Conservation (phyloP, 2,797 vertebrate species). For the Hemitrygon akajei region DNA sequence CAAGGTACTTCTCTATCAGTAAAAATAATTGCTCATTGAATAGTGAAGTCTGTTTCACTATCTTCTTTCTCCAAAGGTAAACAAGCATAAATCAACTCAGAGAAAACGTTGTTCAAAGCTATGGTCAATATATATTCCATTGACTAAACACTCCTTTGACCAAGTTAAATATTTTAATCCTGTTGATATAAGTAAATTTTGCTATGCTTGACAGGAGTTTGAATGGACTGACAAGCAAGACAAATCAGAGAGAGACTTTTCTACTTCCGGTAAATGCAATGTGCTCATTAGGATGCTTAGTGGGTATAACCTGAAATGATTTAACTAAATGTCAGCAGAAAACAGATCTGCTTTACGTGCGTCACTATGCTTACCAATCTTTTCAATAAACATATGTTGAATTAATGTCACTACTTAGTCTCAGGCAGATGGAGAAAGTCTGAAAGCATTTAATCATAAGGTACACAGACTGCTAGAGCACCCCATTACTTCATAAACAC, state of each 20-base stretch:
- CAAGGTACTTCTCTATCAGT: not conserved
- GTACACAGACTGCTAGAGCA: not conserved
- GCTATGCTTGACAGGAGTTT: not conserved
- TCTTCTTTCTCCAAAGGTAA: not conserved
- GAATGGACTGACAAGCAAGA: not conserved
- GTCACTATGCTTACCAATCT: not conserved
- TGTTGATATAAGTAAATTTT: not conserved
- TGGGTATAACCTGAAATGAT: not conserved
- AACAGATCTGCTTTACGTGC: not conserved
- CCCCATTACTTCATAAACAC: no score
- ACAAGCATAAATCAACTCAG: not conserved
- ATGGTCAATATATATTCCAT: not conserved
- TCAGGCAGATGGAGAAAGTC: not conserved
- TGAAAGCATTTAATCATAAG: not conserved
- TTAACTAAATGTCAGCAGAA: not conserved
- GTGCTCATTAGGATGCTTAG: no score
- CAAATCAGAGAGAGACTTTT: not conserved
- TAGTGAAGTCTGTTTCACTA: not conserved
- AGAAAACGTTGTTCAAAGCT: not conserved
- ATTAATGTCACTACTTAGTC: not conserved
- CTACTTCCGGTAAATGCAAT: no score
- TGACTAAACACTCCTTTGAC: not conserved
- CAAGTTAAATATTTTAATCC: not conserved
- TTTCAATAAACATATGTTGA: slow-evolving; percentile 19
- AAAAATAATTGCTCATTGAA: not conserved